Evolutionary conservation across 2,888 invertebrate species (phyloP), one percentile per base, ranked within the genome.

Genomic region (Pachliopta kotzebuea): DNA sequence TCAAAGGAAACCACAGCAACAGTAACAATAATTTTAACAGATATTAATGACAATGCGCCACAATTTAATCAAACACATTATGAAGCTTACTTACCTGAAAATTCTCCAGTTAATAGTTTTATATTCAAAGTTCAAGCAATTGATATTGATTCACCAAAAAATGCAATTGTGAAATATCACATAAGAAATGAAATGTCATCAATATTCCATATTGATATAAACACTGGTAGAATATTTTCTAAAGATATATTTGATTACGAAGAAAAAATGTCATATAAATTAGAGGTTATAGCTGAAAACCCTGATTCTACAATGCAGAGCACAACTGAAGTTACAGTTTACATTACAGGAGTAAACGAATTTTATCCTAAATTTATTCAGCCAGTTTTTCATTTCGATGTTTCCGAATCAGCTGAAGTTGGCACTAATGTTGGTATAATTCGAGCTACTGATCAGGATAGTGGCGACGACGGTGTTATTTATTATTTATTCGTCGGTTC

Each of bases 1-100:
- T 93, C 96, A 0, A 94, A 94, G 72, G 94, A 94, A 76, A 94
- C 97, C 0, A 95, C 95, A 7, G 97, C 97, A 0, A 95, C 96
- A 73, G 88, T 98, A 9, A 96, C 96, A 0, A 95, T 99, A 0
- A 96, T 95, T 61, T 92, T 99, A 1, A 97, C 96, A 0, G 98
- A 99, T 79, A 96, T 98, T 49, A 98, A 98, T 78, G 98, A 99
- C 77, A 98, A 98, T 82, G 95, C 97, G 14, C 98, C 98, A 0
- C 89, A 92, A 18, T 99, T 98, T 78, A 95, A 96, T 81, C 95
- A 96, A 79, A 92, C 94, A 0, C 86, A 93, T 60, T 98, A 96
- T 78, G 93, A 95, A 72, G 96, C 96, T 0, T 96, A 94, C 77
- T 87, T 98, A 54, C 93, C 95, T 0, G 98, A 98, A 90, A 98